Evolutionary conservation across 2,113 vertebrate species (phyloP), one percentile per base, ranked within the genome.

Genomic region (Misgurnus anguillicaudatus): DNA sequence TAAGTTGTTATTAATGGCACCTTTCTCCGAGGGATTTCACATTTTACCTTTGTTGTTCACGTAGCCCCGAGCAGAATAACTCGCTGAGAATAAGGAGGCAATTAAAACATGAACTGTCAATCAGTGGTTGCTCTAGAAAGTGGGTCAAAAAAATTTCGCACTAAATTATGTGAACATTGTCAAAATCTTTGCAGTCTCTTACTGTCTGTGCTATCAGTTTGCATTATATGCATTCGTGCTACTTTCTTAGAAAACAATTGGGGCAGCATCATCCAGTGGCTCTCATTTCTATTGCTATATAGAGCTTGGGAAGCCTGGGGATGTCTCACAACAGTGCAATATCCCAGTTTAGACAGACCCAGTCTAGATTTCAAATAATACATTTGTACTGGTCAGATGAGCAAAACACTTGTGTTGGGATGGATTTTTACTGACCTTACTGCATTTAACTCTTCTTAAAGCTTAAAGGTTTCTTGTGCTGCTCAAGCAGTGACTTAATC

Each of bases 11-110:
- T 31, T 65, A 70, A 64, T 76, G 24, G 3, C 45, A 21, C 47
- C 9, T 74, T 75, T 19, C 31, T 36, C 17, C 14, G 2, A 21
- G 36, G 39, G 38, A 51, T 60, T 80, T 77, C 19, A 42, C 48
- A 80, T 76, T 55, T 71, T 9, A 42, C 67, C 42, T 72, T 47
- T 61, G 13, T 48, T 80, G 71, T 80, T 67, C 63, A 83, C 1
- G n/a, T 19, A 39, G 41, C 67, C 13, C 7, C 19, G 51, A 73
- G 70, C 38, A 24, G 48, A 75, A 61, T 48, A 19, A n/a, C 60
- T 57, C 45, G 19, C 13, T 19, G 47, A 42, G 70, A 41, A 73
- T 55, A 66, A 66, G 53, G 61, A 66, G 65, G 39, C 72, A 61
- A 82, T 79, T 77, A 71, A 36, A 61, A 42, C 62, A 45, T 45